Evolutionary conservation across 2,797 vertebrate genomes (phyloP).

Genomic region (Rhadinocentrus ornatus): DNA sequence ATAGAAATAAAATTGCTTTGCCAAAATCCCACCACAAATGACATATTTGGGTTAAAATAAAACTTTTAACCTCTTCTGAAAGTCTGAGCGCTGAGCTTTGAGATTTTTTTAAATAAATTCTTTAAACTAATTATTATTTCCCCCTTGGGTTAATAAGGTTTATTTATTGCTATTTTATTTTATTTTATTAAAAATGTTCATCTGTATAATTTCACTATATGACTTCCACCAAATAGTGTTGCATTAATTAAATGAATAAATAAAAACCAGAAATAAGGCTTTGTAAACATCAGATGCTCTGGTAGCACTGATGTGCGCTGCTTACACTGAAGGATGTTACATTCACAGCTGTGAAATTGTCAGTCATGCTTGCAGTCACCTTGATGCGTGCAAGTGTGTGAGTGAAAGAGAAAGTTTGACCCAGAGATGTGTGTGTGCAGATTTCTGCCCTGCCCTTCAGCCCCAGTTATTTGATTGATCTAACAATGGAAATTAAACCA

Average conservation of each 20-base stretch:
- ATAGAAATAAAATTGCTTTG: neutral
- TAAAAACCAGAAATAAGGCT: neutral
- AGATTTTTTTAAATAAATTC: too few species aligned
- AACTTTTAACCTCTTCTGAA: neutral
- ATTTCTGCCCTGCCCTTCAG: constrained; percentile 55
- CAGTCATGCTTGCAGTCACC: constrained; percentile 24
- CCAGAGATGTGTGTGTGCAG: constrained; percentile 7
- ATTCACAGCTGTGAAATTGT: constrained; percentile 19
- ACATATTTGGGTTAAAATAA: neutral
- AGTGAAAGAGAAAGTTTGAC: neutral
- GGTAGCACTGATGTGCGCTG: constrained; percentile 5
- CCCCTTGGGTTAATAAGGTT: neutral
- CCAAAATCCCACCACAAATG: neutral
- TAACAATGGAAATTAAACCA: constrained; percentile 59
- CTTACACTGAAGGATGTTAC: neutral
- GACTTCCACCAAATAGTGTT: too few species aligned
- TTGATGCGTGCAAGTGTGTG: constrained; percentile 10
- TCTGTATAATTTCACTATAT: too few species aligned
- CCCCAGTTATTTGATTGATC: constrained; percentile 56
- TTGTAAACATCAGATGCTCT: constrained; percentile 9
- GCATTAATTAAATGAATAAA: too few species aligned
- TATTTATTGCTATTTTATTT: constrained; percentile 3
- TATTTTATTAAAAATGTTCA: neutral
- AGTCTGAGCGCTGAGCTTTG: neutral
- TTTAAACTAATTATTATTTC: too few species aligned